Conservation (phyloP, 1,140 invertebrate species). For the Papilio polytes region DNA sequence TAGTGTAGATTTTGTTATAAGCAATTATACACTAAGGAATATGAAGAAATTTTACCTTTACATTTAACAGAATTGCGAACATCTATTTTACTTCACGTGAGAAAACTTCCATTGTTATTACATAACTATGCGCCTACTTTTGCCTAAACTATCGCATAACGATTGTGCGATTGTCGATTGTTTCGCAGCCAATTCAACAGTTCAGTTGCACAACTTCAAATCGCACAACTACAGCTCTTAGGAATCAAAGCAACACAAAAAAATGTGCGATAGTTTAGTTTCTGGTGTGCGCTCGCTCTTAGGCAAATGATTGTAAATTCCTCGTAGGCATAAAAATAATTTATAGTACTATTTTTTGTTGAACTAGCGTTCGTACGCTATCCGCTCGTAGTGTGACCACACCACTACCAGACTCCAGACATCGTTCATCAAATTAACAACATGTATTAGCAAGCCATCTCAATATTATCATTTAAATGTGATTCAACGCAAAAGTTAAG, state of each 20-base stretch:
- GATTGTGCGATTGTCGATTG: no score
- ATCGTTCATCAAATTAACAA: conserved; percentile 12
- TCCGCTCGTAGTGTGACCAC: neutral
- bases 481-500: conserved; percentile 3
- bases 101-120: neutral
- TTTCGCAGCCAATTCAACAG: no score
- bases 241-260: no score
- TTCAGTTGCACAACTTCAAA: no score
- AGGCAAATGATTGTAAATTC: neutral
- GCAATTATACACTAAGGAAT: neutral
- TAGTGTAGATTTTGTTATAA: no score
- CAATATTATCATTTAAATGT: conserved; percentile 18
- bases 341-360: no score
- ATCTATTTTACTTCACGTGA: neutral
- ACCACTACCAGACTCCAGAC: conserved; percentile 5
- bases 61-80: neutral
- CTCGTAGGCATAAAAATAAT: neutral
- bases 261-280: no score
- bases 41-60: neutral
- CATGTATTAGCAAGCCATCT: neutral
- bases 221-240: no score
- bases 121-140: neutral
- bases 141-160: no score
- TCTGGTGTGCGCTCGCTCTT: neutral
- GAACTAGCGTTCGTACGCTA: neutral